Evolutionary conservation across 2,113 vertebrate species (phyloP).

Genomic region (Penelope pileata): DNA sequence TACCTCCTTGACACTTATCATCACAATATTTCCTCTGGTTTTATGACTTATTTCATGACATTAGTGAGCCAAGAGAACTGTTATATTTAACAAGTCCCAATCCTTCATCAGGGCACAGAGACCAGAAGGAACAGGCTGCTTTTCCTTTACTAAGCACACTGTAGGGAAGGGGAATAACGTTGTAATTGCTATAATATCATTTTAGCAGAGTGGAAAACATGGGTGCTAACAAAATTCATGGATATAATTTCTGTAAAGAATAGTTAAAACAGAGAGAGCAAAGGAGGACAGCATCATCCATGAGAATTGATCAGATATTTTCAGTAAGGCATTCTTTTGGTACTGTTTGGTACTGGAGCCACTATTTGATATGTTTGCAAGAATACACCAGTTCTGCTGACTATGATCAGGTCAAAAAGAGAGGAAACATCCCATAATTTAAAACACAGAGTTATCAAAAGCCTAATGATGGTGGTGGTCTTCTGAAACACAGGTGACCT

Average conservation of each 20-base stretch:
- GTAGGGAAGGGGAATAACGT: neutral
- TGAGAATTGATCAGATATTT: neutral
- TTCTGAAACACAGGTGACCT: neutral
- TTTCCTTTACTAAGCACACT: neutral
- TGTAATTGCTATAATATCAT: neutral
- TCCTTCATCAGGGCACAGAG: neutral
- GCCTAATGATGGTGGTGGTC: rapidly evolving
- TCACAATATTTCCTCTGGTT: neutral
- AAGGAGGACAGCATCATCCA: neutral
- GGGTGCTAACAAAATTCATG: neutral
- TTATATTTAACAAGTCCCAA: rapidly evolving
- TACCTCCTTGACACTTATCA: neutral
- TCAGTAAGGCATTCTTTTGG: neutral
- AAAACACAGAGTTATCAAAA: neutral
- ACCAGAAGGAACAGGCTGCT: neutral
- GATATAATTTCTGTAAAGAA: neutral
- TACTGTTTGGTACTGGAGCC: neutral
- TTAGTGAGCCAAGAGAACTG: neutral
- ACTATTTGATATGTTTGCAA: neutral
- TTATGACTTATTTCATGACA: neutral
- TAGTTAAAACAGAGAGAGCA: neutral
- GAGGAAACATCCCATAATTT: neutral
- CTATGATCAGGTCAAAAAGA: neutral
- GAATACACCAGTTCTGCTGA: neutral
- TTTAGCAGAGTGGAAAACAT: neutral